Evolutionary conservation across 2,113 vertebrate genomes (phyloP).

Genomic region (Aptenodytes patagonicus): DNA sequence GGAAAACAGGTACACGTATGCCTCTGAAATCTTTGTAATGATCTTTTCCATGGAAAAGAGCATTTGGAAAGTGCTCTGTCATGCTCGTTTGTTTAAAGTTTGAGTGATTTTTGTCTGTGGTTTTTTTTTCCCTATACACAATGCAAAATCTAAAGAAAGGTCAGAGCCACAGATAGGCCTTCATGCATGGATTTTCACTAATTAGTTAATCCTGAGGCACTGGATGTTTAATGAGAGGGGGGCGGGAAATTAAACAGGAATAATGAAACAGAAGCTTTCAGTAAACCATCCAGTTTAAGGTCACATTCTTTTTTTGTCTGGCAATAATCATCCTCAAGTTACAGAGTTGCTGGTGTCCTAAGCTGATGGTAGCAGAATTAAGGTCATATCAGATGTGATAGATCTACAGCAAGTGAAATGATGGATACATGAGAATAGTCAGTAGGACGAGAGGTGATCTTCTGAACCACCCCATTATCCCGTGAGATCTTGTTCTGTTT

Average conservation of each 20-base stretch:
- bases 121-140: background rate
- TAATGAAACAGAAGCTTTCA: background rate
- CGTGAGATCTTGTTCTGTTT: background rate
- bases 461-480: background rate
- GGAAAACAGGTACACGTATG: background rate
- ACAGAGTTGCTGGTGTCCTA: background rate
- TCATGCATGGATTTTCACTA: background rate
- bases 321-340: background rate
- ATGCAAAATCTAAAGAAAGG: background rate
- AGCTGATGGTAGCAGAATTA: background rate
- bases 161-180: background rate
- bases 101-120: background rate
- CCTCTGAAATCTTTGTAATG: background rate
- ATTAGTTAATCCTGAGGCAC: background rate
- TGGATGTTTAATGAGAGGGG: background rate
- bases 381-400: background rate
- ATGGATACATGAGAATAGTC: background rate
- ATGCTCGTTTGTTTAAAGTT: background rate
- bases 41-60: background rate
- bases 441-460: background rate
- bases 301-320: background rate
- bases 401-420: background rate
- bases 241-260: background rate
- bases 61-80: background rate
- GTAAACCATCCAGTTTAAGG: background rate